A percentile compares a stretch with the other conserved stretches of the same genome.
Conservation (phyloP, 2,113 vertebrate genomes). For the Dicrurus megarhynchus region DNA sequence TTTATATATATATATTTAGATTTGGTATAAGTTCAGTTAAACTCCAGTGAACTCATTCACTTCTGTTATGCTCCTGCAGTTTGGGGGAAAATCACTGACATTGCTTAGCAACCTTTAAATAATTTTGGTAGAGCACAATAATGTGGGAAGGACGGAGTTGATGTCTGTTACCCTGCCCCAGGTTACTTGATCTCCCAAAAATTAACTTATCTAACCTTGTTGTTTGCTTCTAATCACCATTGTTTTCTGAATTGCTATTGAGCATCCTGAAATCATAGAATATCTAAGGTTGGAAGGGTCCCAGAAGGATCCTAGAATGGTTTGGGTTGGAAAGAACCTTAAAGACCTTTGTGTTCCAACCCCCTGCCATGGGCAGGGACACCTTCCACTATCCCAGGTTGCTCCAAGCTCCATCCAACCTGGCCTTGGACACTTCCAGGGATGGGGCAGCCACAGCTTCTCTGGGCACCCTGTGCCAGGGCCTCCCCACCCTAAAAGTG, state of each 20-base stretch:
- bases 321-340: background rate
- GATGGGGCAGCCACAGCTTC: background rate
- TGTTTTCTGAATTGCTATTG: background rate
- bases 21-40: background rate
- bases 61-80: background rate
- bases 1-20: background rate
- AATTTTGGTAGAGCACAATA: background rate
- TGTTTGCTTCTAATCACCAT: background rate
- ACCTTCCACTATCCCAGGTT: background rate
- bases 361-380: background rate
- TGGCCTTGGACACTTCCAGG: background rate
- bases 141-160: background rate
- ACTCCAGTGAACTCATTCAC: background rate
- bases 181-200: background rate
- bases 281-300: background rate
- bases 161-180: background rate
- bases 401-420: fast-evolving
- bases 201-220: background rate
- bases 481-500: background rate
- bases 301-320: background rate
- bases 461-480: background rate
- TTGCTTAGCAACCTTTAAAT: slow-evolving; percentile 1
- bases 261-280: background rate
- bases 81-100: background rate
- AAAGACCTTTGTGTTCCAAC: background rate